Percentiles rank a stretch among this genome's conserved stretches.
Conservation (phyloP, 2,113 vertebrate genomes). For the Hepsetus odoe region DNA sequence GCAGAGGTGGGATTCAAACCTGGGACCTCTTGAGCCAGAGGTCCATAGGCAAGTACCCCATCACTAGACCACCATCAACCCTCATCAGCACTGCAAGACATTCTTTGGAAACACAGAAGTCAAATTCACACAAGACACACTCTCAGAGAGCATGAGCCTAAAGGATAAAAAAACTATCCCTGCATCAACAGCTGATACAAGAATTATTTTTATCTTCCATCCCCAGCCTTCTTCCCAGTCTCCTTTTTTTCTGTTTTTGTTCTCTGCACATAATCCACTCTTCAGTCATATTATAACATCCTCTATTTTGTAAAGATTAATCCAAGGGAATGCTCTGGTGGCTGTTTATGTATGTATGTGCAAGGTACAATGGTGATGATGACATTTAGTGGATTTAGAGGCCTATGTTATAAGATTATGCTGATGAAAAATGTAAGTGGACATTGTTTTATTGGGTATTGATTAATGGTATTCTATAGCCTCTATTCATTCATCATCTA, state of each 20-base stretch:
- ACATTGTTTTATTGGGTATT: too few relatives aligned
- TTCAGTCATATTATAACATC: neutral
- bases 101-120: neutral
- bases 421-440: too few relatives aligned
- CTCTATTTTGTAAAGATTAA: neutral
- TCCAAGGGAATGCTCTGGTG: neutral
- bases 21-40: too few relatives aligned
- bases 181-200: neutral
- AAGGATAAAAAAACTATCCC: neutral
- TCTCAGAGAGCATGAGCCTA: neutral
- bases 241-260: neutral
- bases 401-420: neutral
- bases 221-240: neutral
- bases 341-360: constrained; percentile 27
- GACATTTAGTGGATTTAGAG: constrained; percentile 70
- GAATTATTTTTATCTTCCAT: neutral
- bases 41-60: too few relatives aligned
- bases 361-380: neutral
- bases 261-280: neutral
- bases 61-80: too few relatives aligned
- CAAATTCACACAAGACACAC: neutral
- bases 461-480: too few relatives aligned
- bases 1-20: too few relatives aligned
- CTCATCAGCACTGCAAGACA: neutral
- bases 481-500: too few relatives aligned